Evolutionary conservation across 1,140 invertebrate species (phyloP).

Genomic region (Euschistus heros): DNA sequence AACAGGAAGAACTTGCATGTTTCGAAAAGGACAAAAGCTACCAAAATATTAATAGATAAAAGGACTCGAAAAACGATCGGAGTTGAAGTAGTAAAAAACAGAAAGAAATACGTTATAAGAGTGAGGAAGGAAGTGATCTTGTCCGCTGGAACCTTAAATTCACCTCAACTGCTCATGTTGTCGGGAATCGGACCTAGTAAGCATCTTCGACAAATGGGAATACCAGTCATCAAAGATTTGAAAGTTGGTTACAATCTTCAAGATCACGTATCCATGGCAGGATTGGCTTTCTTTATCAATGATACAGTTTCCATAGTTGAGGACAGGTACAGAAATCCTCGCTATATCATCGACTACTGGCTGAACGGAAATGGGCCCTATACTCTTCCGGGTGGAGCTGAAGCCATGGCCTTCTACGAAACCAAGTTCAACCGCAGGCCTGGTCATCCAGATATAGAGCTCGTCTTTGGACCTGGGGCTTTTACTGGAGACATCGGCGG

Average conservation of each 20-base stretch:
- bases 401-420: conserved; percentile 35
- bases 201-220: conserved; percentile 54
- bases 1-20: conserved; percentile 57
- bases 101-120: conserved; percentile 37
- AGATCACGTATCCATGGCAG: conserved; percentile 55
- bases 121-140: conserved; percentile 54
- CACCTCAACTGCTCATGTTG: conserved; percentile 57
- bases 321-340: conserved; percentile 50
- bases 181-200: conserved; percentile 61
- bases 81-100: conserved; percentile 50
- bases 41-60: conserved; percentile 52
- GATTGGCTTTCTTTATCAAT: conserved; percentile 39
- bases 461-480: conserved; percentile 63
- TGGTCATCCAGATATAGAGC: conserved; percentile 57
- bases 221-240: conserved; percentile 51
- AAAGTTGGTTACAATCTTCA: conserved; percentile 37
- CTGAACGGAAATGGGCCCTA: conserved; percentile 34
- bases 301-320: conserved; percentile 44
- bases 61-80: conserved; percentile 47
- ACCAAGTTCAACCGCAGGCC: conserved; percentile 39
- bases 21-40: conserved; percentile 51
- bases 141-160: conserved; percentile 54
- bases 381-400: conserved; percentile 37
- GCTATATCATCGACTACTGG: conserved; percentile 44
- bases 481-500: conserved; percentile 62